Percentiles rank a stretch among this genome's conserved stretches.
Evolutionary conservation across 1,140 invertebrate genomes (phyloP).

Genomic region (Calycopis cecrops): DNA sequence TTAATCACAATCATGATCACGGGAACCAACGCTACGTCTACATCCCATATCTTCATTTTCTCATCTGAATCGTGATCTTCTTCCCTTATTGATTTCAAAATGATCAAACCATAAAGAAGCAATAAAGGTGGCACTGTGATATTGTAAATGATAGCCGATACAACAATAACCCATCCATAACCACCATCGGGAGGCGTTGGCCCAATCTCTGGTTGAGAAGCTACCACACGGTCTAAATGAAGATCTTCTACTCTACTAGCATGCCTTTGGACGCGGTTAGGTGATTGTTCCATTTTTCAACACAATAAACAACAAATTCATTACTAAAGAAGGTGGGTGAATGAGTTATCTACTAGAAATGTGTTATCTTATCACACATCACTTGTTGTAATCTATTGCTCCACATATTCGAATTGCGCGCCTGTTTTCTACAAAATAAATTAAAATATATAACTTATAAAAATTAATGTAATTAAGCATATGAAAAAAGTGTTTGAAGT

Average conservation of each 20-base stretch:
- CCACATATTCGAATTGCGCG: slow-evolving; percentile 58
- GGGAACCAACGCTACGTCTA: slow-evolving; percentile 74
- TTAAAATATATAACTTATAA: not conserved
- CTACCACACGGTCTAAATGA: slow-evolving; percentile 70
- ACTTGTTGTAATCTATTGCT: slow-evolving; percentile 55
- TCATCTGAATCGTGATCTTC: slow-evolving; percentile 59
- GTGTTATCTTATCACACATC: slow-evolving; percentile 70
- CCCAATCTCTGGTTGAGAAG: slow-evolving; percentile 79
- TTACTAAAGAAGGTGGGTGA: slow-evolving; percentile 43
- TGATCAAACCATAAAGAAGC: slow-evolving; percentile 74
- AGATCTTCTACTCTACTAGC: slow-evolving; percentile 48
- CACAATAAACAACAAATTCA: slow-evolving; percentile 57
- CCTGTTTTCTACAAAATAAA: not conserved
- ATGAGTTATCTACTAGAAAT: slow-evolving; percentile 46
- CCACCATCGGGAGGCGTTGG: slow-evolving; percentile 78
- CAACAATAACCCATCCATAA: slow-evolving; percentile 80
- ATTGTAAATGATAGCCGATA: slow-evolving; percentile 76
- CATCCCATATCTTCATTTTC: slow-evolving; percentile 64
- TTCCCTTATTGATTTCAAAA: slow-evolving; percentile 64
- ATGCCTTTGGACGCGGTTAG: slow-evolving; percentile 27
- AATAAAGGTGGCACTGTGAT: slow-evolving; percentile 74
- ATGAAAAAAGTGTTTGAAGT: too few species aligned
- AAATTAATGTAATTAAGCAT: not conserved
- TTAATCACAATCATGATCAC: slow-evolving; percentile 74
- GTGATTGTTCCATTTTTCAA: slow-evolving; percentile 51